These are phyloP conservation scores for Virgularia gustaviana DNA, from an alignment of 92 coral and sea anemone species.

Conservation along the genomic window DNA sequence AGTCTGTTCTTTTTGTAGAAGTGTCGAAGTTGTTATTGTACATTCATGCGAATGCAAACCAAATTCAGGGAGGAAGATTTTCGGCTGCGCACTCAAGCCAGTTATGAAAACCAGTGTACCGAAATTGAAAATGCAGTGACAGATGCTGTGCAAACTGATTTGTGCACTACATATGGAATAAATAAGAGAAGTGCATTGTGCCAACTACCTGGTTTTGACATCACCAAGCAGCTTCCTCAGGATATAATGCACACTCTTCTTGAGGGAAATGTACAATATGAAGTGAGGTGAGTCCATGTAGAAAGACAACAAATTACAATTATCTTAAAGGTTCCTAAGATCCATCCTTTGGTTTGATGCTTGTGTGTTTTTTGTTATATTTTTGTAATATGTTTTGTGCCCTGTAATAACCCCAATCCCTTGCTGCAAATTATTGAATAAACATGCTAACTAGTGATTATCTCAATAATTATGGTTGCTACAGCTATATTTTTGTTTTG, in stretches of 20 bases:
- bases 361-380: no score
- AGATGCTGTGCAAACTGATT: background rate
- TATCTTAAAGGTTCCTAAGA: no score
- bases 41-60: conserved; percentile 7
- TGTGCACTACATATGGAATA: conserved; percentile 6
- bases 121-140: conserved; percentile 9
- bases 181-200: conserved; percentile 7
- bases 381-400: no score
- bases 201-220: conserved; percentile 3
- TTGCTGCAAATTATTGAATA: no score
- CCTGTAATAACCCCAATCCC: no score
- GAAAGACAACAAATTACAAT: no score
- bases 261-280: conserved; percentile 3
- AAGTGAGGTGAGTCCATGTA: no score
- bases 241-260: conserved; percentile 11
- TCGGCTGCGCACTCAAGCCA: background rate
- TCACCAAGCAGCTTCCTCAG: conserved; percentile 5
- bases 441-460: no score
- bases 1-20: no score
- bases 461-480: no score
- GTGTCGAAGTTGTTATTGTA: conserved; percentile 11
- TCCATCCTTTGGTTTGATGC: no score
- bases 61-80: conserved; percentile 10
- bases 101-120: background rate
- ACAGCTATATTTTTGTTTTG: no score